Evolutionary conservation across 2,888 invertebrate genomes (phyloP).

Genomic region (Mesoligia furuncula): DNA sequence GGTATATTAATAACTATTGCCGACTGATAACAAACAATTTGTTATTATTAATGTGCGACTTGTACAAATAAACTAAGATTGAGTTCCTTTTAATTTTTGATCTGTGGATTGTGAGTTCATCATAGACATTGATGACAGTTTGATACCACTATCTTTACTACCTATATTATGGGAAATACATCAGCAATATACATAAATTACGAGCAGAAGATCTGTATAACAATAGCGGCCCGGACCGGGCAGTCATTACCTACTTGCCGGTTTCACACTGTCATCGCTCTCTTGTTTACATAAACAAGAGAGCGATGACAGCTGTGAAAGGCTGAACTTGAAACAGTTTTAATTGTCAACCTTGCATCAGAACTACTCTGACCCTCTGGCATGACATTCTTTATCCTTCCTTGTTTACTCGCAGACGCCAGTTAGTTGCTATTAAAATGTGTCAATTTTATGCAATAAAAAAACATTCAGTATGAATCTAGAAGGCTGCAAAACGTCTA

Average conservation of each 20-base stretch:
- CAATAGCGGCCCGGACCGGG: not conserved
- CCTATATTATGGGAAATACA: not conserved
- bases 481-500: conserved; percentile 11
- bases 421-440: not conserved
- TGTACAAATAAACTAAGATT: not conserved
- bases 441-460: conserved; percentile 1
- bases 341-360: not conserved
- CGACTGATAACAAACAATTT: conserved; percentile 15
- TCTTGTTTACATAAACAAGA: not conserved
- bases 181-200: not conserved
- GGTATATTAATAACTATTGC: conserved; percentile 9
- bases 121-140: not conserved
- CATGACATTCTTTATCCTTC: not conserved
- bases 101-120: not conserved
- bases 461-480: not conserved
- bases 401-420: conserved; percentile 1
- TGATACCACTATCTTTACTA: not conserved
- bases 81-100: not conserved
- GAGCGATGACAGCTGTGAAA: conserved; percentile 1
- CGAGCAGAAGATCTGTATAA: not conserved
- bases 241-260: not conserved
- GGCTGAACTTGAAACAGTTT: not conserved
- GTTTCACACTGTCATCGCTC: too few species aligned
- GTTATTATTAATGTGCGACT: conserved; percentile 16
- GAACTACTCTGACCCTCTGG: not conserved